Evolutionary conservation across 2,888 invertebrate genomes (phyloP), one percentile per base, ranked within the genome.

Genomic region (Amiota mariae): DNA sequence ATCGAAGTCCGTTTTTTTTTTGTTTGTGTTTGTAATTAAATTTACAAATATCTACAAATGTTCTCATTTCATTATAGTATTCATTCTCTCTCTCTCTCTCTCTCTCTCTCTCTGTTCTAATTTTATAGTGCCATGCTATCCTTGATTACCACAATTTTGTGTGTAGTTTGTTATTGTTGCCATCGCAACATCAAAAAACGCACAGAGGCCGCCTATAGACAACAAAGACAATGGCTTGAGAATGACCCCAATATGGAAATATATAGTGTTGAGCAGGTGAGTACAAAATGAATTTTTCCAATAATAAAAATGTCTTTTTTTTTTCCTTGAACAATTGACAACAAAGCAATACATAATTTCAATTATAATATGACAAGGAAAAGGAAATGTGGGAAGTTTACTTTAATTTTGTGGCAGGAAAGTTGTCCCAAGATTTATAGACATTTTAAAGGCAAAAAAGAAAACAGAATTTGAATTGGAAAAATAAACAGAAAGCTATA

Each of bases 101-200:
- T 67, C 13, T 67, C 1, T 36, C 66, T 48, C 48, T 66, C 66
- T 54, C 54, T 47, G 20, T 11, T 20, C 59, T 18, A 36, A 36
- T 36, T 83, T 90, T 91, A 72, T 91, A 95, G 95, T 87, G 94
- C 94, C 61, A 95, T 95, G 91, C 90, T 95, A 82, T 94, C 95
- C 87, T 94, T 95, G 47, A 94, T 95, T 80, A 91, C 95, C 84
- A 92, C 95, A 81, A 93, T 94, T 67, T 92, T 95, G 74, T 94
- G 95, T 85, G 92, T 95, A 54, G 93, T 95, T 75, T 95, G 95
- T 89, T 95, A 93, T 88, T 93, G 93, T 89, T 94, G 93, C 87
- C 90, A 90, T 85, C 89, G 90, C 73, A 90, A 87, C 81, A 89
- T 90, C 66, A 90, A 88, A 76, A 90, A 89, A 79, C 87, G 89